Conservation (phyloP, 2,797 vertebrate genomes). For the Hydrophis major region DNA sequence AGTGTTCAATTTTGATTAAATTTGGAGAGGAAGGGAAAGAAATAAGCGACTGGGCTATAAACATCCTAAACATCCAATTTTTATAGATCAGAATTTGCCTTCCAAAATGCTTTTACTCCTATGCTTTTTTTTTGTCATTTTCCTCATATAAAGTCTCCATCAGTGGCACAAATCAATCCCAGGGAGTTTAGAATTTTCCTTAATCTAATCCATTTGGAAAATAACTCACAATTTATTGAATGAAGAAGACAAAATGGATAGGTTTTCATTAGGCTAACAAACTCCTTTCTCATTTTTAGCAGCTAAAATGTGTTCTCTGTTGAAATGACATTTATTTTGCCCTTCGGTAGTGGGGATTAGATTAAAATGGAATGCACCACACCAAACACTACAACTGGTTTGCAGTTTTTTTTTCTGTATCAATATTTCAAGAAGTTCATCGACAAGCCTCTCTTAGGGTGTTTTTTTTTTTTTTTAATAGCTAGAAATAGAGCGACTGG, state of each 20-base stretch:
- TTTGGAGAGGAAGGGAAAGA: constrained; percentile 37
- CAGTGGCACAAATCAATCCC: constrained; percentile 50
- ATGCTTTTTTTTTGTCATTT: constrained; percentile 22
- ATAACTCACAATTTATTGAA: constrained; percentile 75
- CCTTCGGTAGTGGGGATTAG: constrained; percentile 64
- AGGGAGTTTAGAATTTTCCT: constrained; percentile 72
- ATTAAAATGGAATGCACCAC: constrained; percentile 65
- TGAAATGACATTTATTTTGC: constrained; percentile 80
- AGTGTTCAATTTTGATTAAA: constrained; percentile 56
- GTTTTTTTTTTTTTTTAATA: background rate
- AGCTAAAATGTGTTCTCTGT: constrained; percentile 75
- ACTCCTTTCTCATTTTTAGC: constrained; percentile 71
- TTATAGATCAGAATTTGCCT: constrained; percentile 41
- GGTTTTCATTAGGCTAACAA: constrained; percentile 78
- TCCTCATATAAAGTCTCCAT: constrained; percentile 60
- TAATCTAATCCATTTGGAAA: constrained; percentile 79
- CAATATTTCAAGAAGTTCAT: constrained; percentile 52
- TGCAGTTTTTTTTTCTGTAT: constrained; percentile 46
- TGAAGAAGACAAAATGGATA: constrained; percentile 75
- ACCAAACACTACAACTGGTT: constrained; percentile 45
- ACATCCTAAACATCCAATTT: constrained; percentile 28
- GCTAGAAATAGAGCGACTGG: constrained; percentile 26
- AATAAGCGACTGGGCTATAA: constrained; percentile 49
- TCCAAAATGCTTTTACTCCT: constrained; percentile 46
- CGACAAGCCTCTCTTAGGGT: constrained; percentile 42